A percentile compares a stretch with the other conserved stretches of the same genome.
phyloP scores from a whole-genome alignment of 2,113 vertebrate species.

The Hepsetus odoe region DNA sequence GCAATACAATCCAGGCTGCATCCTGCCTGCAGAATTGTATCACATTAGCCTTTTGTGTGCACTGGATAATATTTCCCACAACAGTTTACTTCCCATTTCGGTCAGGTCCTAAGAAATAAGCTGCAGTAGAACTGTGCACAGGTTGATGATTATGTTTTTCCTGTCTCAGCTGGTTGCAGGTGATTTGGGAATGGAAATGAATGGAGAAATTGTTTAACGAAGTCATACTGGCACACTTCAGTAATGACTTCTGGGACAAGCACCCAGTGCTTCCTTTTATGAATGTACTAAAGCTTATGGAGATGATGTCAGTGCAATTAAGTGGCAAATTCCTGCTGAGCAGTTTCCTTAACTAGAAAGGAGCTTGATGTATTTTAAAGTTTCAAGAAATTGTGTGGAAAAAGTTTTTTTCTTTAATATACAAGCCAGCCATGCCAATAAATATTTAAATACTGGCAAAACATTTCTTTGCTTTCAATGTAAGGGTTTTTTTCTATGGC shows the following conservation, averaged over 20 bases:
- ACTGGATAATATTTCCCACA: neutral
- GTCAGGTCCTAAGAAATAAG: constrained; percentile 4
- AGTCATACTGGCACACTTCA: constrained; percentile 10
- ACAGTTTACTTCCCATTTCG: neutral
- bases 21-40: neutral
- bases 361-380: neutral
- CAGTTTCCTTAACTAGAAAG: neutral
- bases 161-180: neutral
- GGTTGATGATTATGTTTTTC: constrained; percentile 16
- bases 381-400: neutral
- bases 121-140: neutral
- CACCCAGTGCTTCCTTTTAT: neutral
- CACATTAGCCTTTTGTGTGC: constrained; percentile 6
- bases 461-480: too few species aligned
- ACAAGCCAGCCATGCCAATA: neutral
- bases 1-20: constrained; percentile 1
- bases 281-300: neutral
- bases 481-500: too few species aligned
- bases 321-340: neutral
- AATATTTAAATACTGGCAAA: too few species aligned
- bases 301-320: constrained; percentile 12
- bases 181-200: neutral
- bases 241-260: constrained; percentile 14
- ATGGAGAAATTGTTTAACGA: constrained; percentile 27
- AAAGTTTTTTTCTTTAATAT: neutral